Base-by-base conservation (phyloP, 2,797 vertebrate species). In the Syngnathus acus region DNA sequence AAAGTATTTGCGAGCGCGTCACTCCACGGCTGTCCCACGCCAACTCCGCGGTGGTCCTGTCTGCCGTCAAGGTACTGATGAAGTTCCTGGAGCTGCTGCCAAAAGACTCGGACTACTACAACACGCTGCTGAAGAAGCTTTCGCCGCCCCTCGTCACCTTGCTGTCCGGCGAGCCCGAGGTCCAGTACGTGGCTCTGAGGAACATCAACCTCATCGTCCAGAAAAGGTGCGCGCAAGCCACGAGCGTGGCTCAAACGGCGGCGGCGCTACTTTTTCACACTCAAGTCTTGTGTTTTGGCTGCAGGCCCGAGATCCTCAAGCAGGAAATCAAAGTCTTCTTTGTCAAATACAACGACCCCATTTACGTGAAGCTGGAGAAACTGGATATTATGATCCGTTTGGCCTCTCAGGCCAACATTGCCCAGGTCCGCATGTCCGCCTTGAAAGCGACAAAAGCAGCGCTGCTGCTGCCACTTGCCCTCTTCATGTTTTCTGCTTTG, bases 301-400 rank as follows among this genome's bases (percentile, higher is more conserved):
- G 14, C 84, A 99, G 96, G 75, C 96, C 96, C 0, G 96, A 98
- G 90, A 96, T 98, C 84, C 89, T 99, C 72, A 98, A 98, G 88
- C 96, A 98, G 0, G 97, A 99, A 88, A 99, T 99, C 89, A 98
- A 98, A 78, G 97, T 99, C 62, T 99, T 99, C 80, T 99, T 99
- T 11, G 97, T 99, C 67, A 98, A 98, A 82, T 99, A 99, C 87
- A 99, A 99, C 0, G 97, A 99, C 85, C 97, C 97, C 0, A 99
- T 99, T 86, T 99, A 99, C 0, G 95, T 99, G 80, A 99, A 99
- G 74, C 92, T 99, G 85, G 97, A 99, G 88, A 99, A 99, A 71
- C 89, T 99, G 88, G 96, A 99, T 89, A 98, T 99, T 86, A 99
- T 99, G 96, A 98, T 99, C 82, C 95, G 97, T 69, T 80, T 99